Base-by-base conservation (phyloP, 2,113 vertebrate genomes). In the Seriola quinqueradiata region DNA sequence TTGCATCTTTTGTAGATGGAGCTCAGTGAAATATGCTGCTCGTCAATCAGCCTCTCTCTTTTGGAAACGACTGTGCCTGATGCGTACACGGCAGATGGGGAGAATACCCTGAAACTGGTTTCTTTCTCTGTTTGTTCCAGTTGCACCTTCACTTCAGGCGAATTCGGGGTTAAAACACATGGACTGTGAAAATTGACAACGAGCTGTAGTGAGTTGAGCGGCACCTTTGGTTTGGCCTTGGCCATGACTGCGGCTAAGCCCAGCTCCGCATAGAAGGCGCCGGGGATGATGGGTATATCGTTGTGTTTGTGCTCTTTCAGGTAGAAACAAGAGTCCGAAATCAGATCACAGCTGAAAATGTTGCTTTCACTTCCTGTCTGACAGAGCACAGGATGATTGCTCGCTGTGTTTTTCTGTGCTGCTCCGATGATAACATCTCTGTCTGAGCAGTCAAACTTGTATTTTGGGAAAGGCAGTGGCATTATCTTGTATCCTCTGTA, bases 191-290 rank as follows among this genome's bases (percentile, higher is more conserved):
- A 97, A 38, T 0, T 84, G 70, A 96, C 84, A 79, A 89, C 95
- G 44, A 97, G 87, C 70, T 96, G 90, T 40, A 95, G 84, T 28
- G 90, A 87, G 38, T 83, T 92, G 32, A 97, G 90, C 12, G 96
- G 92, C 2, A 95, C 87, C 75, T 90, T 96, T 54, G 95, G 96
- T 80, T 90, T 95, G 23, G 90, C 90, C 70, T 71, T 92, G 60
- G 57, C 92, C 88, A 96, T 82, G 79, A 89, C 91, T 54, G 95
- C 89, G 13, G 96, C 95, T 77, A 97, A 93, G 75, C 91, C 96
- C 83, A 97, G 79, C 86, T 97, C 97, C 1, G 58, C 94, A 76
- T 96, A 96, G 74, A 97, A 95, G 19, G 96, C 92, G 4, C 95
- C 96, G 8, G 97, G 96, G 58, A 97, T 89, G 82, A 97, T 93